Conservation (phyloP, 2,797 vertebrate genomes). For the Masticophis lateralis region DNA sequence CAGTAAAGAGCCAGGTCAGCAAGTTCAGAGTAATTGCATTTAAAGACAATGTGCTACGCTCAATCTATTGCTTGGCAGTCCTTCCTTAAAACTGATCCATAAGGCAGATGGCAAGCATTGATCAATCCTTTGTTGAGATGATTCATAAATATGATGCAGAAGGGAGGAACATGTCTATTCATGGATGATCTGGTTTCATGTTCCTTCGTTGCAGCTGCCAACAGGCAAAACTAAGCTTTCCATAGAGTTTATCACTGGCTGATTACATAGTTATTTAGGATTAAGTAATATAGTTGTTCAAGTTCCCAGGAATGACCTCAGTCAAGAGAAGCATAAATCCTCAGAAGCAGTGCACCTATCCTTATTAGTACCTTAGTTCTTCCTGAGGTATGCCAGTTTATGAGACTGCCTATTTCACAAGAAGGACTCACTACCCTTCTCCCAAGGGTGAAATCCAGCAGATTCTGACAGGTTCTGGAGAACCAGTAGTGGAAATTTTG, state of each 20-base stretch:
- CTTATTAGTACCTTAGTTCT: not conserved
- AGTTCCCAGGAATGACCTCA: conserved; percentile 61
- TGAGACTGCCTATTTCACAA: conserved; percentile 33
- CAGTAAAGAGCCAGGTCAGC: conserved; percentile 40
- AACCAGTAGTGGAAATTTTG: too few species aligned
- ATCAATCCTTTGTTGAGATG: conserved; percentile 59
- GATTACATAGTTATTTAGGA: conserved; percentile 37
- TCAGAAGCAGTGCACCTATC: conserved; percentile 49
- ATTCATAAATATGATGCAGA: conserved; percentile 63
- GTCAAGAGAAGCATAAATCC: conserved; percentile 45
- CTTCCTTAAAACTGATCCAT: conserved; percentile 59
- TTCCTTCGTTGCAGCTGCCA: conserved; percentile 46
- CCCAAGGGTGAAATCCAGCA: not conserved
- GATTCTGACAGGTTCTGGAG: too few species aligned
- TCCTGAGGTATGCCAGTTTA: conserved; percentile 20
- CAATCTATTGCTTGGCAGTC: conserved; percentile 46
- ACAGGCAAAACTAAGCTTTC: conserved; percentile 50
- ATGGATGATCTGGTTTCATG: conserved; percentile 54
- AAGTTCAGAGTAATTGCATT: conserved; percentile 55
- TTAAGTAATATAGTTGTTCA: conserved; percentile 67
- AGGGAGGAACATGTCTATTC: conserved; percentile 57
- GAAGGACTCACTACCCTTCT: conserved; percentile 6
- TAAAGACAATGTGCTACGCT: conserved; percentile 51
- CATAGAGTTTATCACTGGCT: conserved; percentile 20
- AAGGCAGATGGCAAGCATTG: conserved; percentile 59